Percentiles rank a stretch among this genome's conserved stretches.
Evolutionary conservation across 2,113 vertebrate species (phyloP).

Genomic region (Thinocorus orbignyianus): DNA sequence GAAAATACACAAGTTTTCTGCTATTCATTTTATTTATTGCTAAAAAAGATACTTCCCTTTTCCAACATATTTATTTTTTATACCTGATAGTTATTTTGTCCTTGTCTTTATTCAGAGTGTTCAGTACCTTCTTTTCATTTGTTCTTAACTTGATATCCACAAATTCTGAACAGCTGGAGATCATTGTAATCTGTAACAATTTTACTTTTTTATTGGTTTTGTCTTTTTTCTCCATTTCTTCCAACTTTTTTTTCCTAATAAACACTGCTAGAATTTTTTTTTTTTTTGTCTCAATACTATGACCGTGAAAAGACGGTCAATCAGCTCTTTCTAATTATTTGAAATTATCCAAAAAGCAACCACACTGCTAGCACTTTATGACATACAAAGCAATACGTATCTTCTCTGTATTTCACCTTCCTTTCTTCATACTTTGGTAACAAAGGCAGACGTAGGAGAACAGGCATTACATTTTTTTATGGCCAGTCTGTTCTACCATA

Average conservation of each 20-base stretch:
- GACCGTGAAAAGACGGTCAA: background rate
- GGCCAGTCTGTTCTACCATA: background rate
- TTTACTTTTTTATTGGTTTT: background rate
- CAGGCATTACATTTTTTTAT: background rate
- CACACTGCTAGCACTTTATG: background rate
- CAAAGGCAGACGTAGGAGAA: background rate
- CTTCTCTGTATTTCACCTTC: background rate
- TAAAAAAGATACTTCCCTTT: background rate
- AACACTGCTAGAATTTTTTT: background rate
- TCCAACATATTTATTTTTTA: background rate
- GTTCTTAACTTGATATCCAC: slow-evolving; percentile 87
- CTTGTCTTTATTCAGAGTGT: slow-evolving; percentile 90
- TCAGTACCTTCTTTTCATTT: slow-evolving; percentile 91
- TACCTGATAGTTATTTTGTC: slow-evolving; percentile 91
- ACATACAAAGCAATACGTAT: background rate
- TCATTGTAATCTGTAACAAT: slow-evolving; percentile 82
- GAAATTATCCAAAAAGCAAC: background rate
- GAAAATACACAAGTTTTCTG: slow-evolving; percentile 32
- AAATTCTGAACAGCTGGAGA: slow-evolving; percentile 90
- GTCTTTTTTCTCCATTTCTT: background rate
- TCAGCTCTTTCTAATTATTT: background rate
- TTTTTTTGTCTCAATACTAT: background rate
- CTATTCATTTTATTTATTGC: slow-evolving; percentile 9
- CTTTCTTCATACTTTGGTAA: slow-evolving; percentile 10
- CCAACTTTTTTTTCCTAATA: background rate